Evolutionary conservation across 2,888 invertebrate genomes (phyloP).

Genomic region (Branchipolynoe longqiensis): DNA sequence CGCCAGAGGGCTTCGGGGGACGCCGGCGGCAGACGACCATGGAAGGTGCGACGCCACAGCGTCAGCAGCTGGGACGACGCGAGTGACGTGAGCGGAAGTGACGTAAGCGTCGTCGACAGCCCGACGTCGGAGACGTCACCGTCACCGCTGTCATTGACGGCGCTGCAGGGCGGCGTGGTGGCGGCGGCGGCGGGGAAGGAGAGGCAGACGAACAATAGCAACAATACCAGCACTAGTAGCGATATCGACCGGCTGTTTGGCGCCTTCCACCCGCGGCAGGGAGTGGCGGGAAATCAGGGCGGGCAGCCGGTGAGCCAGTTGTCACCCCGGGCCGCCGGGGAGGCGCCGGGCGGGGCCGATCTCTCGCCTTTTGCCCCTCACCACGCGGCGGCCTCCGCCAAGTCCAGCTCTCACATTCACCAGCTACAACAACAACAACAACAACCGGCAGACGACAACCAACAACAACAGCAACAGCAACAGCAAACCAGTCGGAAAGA

Average conservation of each 20-base stretch:
- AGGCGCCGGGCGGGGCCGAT: neutral
- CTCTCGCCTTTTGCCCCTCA: constrained; percentile 12
- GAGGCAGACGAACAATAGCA: constrained; percentile 1
- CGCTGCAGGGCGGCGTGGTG: neutral
- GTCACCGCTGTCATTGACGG: neutral
- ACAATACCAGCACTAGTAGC: no score
- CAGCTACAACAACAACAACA: neutral
- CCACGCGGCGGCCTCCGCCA: neutral
- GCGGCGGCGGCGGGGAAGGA: neutral
- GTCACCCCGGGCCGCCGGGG: constrained; percentile 6
- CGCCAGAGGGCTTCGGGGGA: neutral
- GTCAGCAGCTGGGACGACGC: constrained; percentile 40
- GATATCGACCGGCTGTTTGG: neutral
- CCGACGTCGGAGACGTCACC: neutral
- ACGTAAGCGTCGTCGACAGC: constrained; percentile 22
- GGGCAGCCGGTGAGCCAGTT: constrained; percentile 33
- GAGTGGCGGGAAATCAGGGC: neutral
- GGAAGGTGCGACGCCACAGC: constrained; percentile 29
- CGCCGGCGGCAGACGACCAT: neutral
- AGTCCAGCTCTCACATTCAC: no score
- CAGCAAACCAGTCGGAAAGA: no score
- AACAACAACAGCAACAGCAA: neutral
- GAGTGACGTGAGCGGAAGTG: constrained; percentile 7
- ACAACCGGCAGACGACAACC: neutral
- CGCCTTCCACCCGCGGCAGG: constrained; percentile 4